Percentiles rank a stretch among this genome's conserved stretches.
Evolutionary conservation across 2,888 invertebrate species (phyloP).

Genomic region (Steinernema scapterisci): DNA sequence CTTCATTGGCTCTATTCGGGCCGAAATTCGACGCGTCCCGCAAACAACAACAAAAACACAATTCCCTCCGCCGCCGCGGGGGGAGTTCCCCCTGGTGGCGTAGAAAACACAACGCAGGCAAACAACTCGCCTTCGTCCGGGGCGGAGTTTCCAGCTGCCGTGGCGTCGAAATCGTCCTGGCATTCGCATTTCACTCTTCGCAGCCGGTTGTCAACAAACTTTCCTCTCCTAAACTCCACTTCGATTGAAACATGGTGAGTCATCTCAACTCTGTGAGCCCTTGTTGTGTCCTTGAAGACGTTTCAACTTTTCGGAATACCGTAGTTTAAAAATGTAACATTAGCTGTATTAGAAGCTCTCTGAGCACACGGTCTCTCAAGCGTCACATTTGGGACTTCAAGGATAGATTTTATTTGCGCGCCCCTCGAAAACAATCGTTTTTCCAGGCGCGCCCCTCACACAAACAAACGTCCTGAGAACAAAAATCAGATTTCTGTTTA

Average conservation of each 20-base stretch:
- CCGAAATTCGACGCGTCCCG: constrained; percentile 10
- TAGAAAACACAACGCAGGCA: constrained; percentile 11
- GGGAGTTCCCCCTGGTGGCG: constrained; percentile 7
- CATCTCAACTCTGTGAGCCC: background rate
- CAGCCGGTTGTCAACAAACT: constrained; percentile 24
- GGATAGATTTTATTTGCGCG: too few species aligned
- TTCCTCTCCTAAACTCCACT: background rate
- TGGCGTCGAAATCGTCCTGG: background rate
- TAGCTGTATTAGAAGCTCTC: too few species aligned
- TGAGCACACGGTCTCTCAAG: too few species aligned
- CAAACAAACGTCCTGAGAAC: background rate
- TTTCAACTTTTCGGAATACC: too few species aligned
- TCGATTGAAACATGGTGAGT: constrained; percentile 23
- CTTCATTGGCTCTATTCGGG: constrained; percentile 19
- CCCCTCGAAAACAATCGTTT: too few species aligned
- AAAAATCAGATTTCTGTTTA: background rate
- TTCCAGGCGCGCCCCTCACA: background rate
- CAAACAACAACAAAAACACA: constrained; percentile 14
- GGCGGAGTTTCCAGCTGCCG: constrained; percentile 11
- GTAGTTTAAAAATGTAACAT: too few species aligned
- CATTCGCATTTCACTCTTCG: constrained; percentile 23
- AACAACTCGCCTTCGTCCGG: background rate
- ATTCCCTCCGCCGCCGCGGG: background rate
- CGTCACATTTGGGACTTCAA: too few species aligned
- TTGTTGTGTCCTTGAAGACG: too few species aligned